A percentile compares a stretch with the other conserved stretches of the same genome.
Conservation (phyloP, 2,113 vertebrate species). For the Thalassarche chlororhynchos region DNA sequence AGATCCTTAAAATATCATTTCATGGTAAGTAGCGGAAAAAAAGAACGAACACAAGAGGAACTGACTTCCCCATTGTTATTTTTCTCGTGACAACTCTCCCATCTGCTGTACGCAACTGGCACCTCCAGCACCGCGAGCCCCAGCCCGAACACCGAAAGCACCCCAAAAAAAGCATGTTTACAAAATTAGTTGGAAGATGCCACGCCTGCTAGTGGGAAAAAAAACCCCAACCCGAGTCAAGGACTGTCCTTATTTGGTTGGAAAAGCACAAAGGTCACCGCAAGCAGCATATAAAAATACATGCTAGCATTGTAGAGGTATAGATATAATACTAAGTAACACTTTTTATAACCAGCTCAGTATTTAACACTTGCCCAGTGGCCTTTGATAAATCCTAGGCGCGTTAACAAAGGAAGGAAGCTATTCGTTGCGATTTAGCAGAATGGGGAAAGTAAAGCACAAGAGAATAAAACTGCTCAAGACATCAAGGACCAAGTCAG, state of each 20-base stretch:
- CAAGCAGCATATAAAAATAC: background rate
- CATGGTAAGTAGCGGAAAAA: fast-evolving
- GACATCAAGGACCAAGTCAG: background rate
- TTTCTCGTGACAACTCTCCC: background rate
- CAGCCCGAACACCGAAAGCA: background rate
- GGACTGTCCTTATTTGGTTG: background rate
- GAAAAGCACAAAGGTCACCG: background rate
- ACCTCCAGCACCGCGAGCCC: fast-evolving
- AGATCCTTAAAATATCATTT: background rate
- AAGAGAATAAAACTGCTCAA: background rate
- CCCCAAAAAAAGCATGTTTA: background rate
- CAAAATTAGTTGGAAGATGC: background rate
- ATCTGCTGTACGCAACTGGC: background rate
- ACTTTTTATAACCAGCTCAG: background rate
- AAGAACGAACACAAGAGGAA: background rate
- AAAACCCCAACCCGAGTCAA: background rate
- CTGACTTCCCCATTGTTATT: fast-evolving
- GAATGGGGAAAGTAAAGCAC: background rate
- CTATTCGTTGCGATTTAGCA: background rate
- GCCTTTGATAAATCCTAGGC: background rate
- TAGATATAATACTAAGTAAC: background rate
- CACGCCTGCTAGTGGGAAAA: background rate
- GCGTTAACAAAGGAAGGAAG: constrained; percentile 2
- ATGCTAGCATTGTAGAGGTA: background rate
- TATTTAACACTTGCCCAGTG: background rate